Evolutionary conservation across 1,140 invertebrate genomes (phyloP).

Genomic region (Plodia interpunctella): DNA sequence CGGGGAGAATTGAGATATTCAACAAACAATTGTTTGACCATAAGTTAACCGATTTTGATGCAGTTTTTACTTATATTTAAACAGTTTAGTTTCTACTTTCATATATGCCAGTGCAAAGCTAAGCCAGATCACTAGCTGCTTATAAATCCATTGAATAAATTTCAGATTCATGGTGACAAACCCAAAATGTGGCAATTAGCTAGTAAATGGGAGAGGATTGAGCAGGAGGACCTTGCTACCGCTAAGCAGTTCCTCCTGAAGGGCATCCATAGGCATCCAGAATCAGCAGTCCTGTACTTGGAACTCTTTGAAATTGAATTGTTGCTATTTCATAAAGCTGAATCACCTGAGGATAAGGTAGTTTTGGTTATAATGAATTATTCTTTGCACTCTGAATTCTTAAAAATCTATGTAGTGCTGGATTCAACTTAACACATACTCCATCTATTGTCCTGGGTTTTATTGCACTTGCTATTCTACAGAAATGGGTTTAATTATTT

Average conservation of each 20-base stretch:
- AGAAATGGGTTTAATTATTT: too few species aligned
- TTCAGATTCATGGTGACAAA: slow-evolving; percentile 84
- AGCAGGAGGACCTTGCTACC: slow-evolving; percentile 80
- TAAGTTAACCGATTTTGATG: too few species aligned
- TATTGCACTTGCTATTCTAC: too few species aligned
- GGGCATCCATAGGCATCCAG: slow-evolving; percentile 82
- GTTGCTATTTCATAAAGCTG: slow-evolving; percentile 37
- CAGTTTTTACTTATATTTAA: too few species aligned
- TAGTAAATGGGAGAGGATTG: slow-evolving; percentile 85
- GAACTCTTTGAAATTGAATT: slow-evolving; percentile 65
- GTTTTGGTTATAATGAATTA: not conserved
- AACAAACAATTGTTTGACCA: too few species aligned
- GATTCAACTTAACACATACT: slow-evolving; percentile 1
- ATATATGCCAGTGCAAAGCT: too few species aligned
- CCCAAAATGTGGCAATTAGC: slow-evolving; percentile 85
- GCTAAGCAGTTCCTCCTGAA: slow-evolving; percentile 82
- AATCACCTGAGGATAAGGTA: slow-evolving; percentile 55
- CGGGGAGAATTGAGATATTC: too few species aligned
- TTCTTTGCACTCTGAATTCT: too few species aligned
- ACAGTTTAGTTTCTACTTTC: too few species aligned
- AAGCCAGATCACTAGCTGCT: not conserved
- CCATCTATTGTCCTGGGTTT: too few species aligned
- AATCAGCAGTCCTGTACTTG: slow-evolving; percentile 79
- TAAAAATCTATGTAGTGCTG: too few species aligned
- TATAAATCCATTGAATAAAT: slow-evolving; percentile 6